Evolutionary conservation across 1,140 invertebrate species (phyloP), one percentile per base, ranked within the genome.

Genomic region (Aphidius gifuensis): DNA sequence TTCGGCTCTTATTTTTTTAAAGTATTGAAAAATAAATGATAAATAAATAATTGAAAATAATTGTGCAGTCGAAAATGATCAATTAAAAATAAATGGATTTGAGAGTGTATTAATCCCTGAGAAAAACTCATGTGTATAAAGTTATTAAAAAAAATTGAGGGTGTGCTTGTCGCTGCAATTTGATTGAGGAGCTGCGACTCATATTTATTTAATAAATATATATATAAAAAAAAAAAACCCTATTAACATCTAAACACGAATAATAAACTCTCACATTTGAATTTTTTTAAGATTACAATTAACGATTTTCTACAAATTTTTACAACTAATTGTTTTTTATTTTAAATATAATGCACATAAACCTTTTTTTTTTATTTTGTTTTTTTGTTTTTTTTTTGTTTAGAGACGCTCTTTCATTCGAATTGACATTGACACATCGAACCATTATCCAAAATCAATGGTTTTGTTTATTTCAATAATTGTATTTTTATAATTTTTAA

Each of bases 21-120:
- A 64, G 8, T 69, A 68, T 71, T 69, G 64, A 66, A 69, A 64
- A 70, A 71, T 44, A 8, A 9, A 39, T 53, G 23, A 40, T 5
- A 55, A 43, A 43, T n/a, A 6, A 42, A 55, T 42, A 55, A 42
- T 6, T 55, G 3, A 42, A 9, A 43, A 42, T 42, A 55, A 55
- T 42, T 49, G 38, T 39, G 53, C 39, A 38, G 6, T 3, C 32
- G 8, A 42, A 42, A n/a, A 42, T 11, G n/a, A 55, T 40, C 0
- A 8, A 42, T 8, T 9, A 55, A 42, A 5, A 9, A n/a, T 21
- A 40, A 53, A 21, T 38, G 51, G 51, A 55, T 40, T 16, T 42
- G 11, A n/a, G 7, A 38, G 32, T 11, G 38, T 40, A 39, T 40
- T 64, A 62, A 56, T 8, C 40, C 6, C 43, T 40, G 43, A 61